These are phyloP conservation scores for Lepidurus couesii DNA, from an alignment of 1,140 invertebrate species.

Conservation along the genomic window DNA sequence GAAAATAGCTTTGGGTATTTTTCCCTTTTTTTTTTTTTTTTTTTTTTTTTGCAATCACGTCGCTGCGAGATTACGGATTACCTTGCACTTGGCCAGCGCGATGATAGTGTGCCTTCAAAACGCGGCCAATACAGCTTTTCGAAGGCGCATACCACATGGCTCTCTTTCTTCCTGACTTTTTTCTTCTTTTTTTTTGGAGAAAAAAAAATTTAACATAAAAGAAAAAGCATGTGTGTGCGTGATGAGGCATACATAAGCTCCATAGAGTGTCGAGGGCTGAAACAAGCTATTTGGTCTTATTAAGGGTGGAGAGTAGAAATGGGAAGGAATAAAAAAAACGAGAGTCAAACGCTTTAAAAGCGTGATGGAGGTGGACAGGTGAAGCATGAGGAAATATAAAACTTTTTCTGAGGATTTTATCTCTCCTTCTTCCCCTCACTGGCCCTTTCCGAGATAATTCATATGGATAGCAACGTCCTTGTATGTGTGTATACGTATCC, in stretches of 20 bases:
- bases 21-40: no score
- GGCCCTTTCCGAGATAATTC: conserved; percentile 10
- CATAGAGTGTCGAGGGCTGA: not conserved
- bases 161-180: not conserved
- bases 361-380: not conserved
- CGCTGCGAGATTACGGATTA: not conserved
- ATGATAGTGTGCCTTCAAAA: not conserved
- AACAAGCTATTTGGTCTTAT: conserved; percentile 19
- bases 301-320: not conserved
- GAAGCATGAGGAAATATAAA: conserved; percentile 5
- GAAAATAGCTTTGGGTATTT: not conserved
- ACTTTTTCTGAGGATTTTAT: not conserved
- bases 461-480: conserved; percentile 12
- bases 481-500: not conserved
- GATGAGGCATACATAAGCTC: conserved; percentile 1
- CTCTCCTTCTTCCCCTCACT: not conserved
- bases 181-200: not conserved
- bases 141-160: not conserved
- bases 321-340: not conserved
- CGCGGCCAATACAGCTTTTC: not conserved
- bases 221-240: not conserved
- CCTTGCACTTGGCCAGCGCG: not conserved
- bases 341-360: not conserved
- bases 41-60: not conserved
- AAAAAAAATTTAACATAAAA: not conserved